Evolutionary conservation across 2,888 invertebrate species (phyloP).

Genomic region (Cybosia mesomella): DNA sequence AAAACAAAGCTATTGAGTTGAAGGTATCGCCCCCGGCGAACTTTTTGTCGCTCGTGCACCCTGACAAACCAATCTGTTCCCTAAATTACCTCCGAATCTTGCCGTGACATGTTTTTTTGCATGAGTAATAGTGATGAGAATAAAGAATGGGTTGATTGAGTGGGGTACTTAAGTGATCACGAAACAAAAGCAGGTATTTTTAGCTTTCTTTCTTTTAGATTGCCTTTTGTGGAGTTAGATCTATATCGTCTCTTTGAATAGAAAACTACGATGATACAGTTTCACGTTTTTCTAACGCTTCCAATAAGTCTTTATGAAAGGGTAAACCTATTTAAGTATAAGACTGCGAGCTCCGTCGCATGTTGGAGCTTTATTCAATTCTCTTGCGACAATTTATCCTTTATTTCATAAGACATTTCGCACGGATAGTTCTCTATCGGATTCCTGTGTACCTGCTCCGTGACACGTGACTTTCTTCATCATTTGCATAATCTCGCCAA

Average conservation of each 20-base stretch:
- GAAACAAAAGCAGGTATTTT: conserved; percentile 34
- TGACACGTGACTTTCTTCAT: conserved; percentile 60
- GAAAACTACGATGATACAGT: neutral
- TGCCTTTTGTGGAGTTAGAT: neutral
- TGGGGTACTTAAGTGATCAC: conserved; percentile 34
- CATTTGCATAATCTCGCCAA: conserved; percentile 30
- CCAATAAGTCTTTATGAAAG: conserved; percentile 27
- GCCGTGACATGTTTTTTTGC: conserved; percentile 49
- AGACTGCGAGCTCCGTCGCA: conserved; percentile 41
- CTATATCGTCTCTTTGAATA: neutral
- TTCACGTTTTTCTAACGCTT: conserved; percentile 11
- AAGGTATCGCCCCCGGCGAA: conserved; percentile 54
- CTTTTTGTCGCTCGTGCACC: conserved; percentile 45
- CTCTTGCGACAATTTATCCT: conserved; percentile 69
- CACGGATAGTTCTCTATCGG: conserved; percentile 71
- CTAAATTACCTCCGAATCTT: conserved; percentile 52
- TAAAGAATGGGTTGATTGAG: conserved; percentile 43
- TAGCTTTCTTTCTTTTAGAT: neutral
- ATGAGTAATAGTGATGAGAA: conserved; percentile 41
- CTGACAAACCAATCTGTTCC: conserved; percentile 53
- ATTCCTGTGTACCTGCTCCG: conserved; percentile 54
- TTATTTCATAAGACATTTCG: conserved; percentile 70
- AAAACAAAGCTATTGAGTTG: conserved; percentile 78
- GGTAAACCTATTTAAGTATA: conserved; percentile 36
- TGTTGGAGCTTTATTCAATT: conserved; percentile 51